Base-by-base conservation (phyloP, 2,888 invertebrate genomes). In the Vanessa cardui region DNA sequence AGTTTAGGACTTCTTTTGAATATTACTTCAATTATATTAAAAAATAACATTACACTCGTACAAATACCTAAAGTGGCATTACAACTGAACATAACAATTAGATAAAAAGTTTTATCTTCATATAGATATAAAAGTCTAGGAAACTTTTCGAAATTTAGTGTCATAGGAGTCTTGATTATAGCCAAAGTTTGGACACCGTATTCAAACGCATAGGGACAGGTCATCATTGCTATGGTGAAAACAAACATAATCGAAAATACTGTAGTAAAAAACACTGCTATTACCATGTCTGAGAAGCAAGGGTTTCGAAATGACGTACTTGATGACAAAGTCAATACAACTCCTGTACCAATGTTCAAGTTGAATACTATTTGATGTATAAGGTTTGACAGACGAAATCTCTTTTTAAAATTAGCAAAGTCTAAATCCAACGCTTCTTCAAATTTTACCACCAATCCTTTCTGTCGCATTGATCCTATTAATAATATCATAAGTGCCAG, bases 381-480 rank as follows among this genome's bases (percentile, higher is more conserved):
- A 3, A 80, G 64, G 18, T 73, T 69, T 1, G 85, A 70, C 0
- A 84, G 3, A 0, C 78, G 73, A 66, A 80, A 80, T 2, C 76
- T 72, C 1, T 74, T 33, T 1, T 33, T 4, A 61, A 89, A 91
- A 0, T 73, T 26, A 15, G 49, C 72, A 49, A 89, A 89, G 68
- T 80, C 77, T 0, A 78, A 69, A 70, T 91, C 91, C 20, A 92
- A 66, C 1, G 84, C 83, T 4, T 82, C 81, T 49, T 77, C 78
- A 64, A 80, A 90, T 60, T 83, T 82, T 0, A 75, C 69, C 0
- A 90, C 82, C 7, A 92, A 58, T 2, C 92, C 90, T 73, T 86
- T 89, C 72, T 92, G 92, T 45, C 85, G 66, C 88, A 91, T 83
- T 0, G 90, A 87, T 18, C 88, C 89, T 54, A 86, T 75, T 68